A percentile compares a stretch with the other conserved stretches of the same genome.
These are phyloP conservation scores for Ptychodera flava DNA, from an alignment of 35 echinoderm and acorn worm species.

Conservation along the genomic window DNA sequence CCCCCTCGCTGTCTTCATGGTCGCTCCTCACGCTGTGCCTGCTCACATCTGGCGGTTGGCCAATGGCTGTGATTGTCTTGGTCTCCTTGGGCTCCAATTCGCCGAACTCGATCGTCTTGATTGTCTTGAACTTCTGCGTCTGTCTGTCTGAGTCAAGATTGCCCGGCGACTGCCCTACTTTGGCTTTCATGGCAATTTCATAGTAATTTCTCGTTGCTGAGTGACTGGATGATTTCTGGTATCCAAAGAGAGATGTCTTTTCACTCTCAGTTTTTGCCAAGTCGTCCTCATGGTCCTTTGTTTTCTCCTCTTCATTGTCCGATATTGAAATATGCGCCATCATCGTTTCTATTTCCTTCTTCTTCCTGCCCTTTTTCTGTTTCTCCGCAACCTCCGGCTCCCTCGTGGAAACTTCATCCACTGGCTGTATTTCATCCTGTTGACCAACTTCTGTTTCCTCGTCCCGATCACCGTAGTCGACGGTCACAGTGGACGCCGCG, in stretches of 20 bases:
- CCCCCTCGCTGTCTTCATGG: slow-evolving; percentile 4
- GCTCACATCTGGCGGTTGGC: slow-evolving; percentile 1
- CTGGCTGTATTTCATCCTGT: slow-evolving; percentile 3
- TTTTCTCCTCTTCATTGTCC: slow-evolving; percentile 23
- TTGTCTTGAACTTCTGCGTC: slow-evolving; percentile 21
- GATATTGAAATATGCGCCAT: slow-evolving; percentile 36
- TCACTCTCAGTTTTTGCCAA: background rate
- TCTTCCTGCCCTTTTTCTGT: background rate
- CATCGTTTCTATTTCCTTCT: slow-evolving; percentile 50
- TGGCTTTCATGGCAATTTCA: slow-evolving; percentile 21
- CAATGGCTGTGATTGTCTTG: slow-evolving; percentile 35
- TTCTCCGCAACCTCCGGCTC: background rate
- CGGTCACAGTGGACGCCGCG: background rate
- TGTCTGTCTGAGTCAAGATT: background rate
- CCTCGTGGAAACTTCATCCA: background rate
- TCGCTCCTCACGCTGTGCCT: background rate
- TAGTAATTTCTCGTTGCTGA: slow-evolving; percentile 41
- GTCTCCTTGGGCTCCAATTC: slow-evolving; percentile 38
- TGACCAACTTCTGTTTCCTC: background rate
- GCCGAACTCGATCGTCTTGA: slow-evolving; percentile 45
- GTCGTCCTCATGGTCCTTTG: background rate
- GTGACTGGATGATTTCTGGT: background rate
- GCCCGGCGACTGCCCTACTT: background rate
- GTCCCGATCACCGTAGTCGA: background rate
- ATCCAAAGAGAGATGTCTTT: background rate